Base-by-base conservation (phyloP, 2,888 invertebrate genomes). In the Phyllotreta cruciferae region DNA sequence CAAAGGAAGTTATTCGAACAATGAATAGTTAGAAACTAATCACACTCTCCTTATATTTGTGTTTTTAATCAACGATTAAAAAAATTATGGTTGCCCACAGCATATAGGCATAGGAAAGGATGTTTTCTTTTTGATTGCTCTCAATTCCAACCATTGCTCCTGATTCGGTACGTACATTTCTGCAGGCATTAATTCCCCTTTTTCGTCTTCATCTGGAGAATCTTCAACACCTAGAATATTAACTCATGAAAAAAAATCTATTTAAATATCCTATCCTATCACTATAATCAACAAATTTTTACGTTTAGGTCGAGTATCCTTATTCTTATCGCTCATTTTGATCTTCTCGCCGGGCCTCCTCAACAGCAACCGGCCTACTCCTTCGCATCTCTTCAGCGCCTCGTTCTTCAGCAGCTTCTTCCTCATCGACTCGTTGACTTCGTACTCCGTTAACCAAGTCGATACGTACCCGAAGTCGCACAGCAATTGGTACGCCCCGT, bases 141-240 rank as follows among this genome's bases (percentile, higher is more conserved):
- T 86, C 44, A 94, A 82, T 67, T 91, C 89, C 7, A 94, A 83
- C 94, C 94, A 94, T 74, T 93, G 90, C 78, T 93, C 91, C 80
- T 94, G 94, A 81, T 94, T 93, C 1, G 94, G 93, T 7, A 94
- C 94, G 78, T 94, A 94, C 94, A 94, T 94, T 81, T 94, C 94
- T 0, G 94, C 92, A 0, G 94, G 94, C 88, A 94, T 90, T 73
- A 90, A 79, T 68, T 86, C 85, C 44, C 82, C 78, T 47, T 81
- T 81, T 14, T 70, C 67, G 53, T 49, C 62, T 9, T 49, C 62
- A 10, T 65, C 69, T 7, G 66, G 61, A 24, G 67, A 66, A 54
- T 58, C 49, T 41, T 69, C 69, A 11, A 47, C 55, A 49, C 58
- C 73, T 71, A 54, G 42, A 72, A 39, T 52, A 2, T 42, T 24